Evolutionary conservation across 2,113 vertebrate species (phyloP).

Genomic region (Nettapus auritus): DNA sequence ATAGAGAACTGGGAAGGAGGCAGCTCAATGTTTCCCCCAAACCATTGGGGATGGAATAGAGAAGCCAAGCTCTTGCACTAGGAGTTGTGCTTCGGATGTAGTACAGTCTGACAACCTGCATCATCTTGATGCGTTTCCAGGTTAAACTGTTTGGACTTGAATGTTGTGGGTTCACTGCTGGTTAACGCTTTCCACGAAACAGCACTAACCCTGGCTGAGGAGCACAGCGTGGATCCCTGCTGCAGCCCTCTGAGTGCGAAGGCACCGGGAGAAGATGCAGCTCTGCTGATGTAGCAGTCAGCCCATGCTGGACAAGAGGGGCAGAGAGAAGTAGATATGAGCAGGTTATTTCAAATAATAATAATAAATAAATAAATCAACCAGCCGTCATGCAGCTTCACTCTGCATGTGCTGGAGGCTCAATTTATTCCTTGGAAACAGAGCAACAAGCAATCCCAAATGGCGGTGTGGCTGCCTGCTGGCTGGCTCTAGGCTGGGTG

Average conservation of each 20-base stretch:
- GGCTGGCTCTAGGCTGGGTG: neutral
- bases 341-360: neutral
- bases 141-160: neutral
- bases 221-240: neutral
- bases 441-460: neutral
- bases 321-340: neutral
- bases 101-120: neutral
- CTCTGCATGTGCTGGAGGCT: neutral
- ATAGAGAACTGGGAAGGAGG: fast-evolving
- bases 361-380: neutral
- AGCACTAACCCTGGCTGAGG: neutral
- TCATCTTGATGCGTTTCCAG: neutral
- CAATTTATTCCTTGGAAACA: neutral
- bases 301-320: neutral
- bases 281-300: neutral
- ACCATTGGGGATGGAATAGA: fast-evolving
- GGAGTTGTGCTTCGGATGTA: neutral
- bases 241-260: neutral
- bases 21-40: neutral
- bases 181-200: neutral
- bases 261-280: neutral
- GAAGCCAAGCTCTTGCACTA: fast-evolving
- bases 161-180: neutral
- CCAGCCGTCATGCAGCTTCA: neutral
- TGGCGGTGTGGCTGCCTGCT: neutral